Evolutionary conservation across 2,888 invertebrate species (phyloP).

Genomic region (Sympetrum striolatum): DNA sequence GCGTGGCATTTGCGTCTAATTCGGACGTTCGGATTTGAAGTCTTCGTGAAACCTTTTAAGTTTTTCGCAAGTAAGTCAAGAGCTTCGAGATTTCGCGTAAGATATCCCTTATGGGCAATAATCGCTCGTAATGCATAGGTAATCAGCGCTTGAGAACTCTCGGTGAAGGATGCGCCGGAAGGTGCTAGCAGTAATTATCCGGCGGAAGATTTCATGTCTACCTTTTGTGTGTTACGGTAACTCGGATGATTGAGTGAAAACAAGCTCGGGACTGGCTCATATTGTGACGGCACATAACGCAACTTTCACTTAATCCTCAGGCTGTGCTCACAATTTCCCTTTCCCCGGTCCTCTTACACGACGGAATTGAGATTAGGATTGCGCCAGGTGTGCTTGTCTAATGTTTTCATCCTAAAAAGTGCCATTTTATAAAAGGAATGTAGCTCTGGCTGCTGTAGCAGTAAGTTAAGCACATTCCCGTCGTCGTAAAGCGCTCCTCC

Average conservation of each 20-base stretch:
- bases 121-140: too few relatives aligned
- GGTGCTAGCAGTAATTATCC: too few relatives aligned
- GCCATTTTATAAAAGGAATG: not conserved
- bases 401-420: not conserved
- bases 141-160: too few relatives aligned
- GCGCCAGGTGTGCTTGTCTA: not conserved
- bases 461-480: not conserved
- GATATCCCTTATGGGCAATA: too few relatives aligned
- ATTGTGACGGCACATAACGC: not conserved
- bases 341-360: not conserved
- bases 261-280: not conserved
- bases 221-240: not conserved
- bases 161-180: too few relatives aligned
- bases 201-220: not conserved
- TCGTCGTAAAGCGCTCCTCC: not conserved
- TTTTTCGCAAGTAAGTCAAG: too few relatives aligned
- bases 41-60: too few relatives aligned
- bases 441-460: not conserved
- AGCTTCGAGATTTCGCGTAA: too few relatives aligned
- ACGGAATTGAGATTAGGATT: not conserved
- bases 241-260: not conserved
- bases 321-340: not conserved
- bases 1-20: too few relatives aligned
- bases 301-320: not conserved
- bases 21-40: too few relatives aligned